phyloP scores from a whole-genome alignment of 1,140 invertebrate species.

The Steinernema khuongi region DNA sequence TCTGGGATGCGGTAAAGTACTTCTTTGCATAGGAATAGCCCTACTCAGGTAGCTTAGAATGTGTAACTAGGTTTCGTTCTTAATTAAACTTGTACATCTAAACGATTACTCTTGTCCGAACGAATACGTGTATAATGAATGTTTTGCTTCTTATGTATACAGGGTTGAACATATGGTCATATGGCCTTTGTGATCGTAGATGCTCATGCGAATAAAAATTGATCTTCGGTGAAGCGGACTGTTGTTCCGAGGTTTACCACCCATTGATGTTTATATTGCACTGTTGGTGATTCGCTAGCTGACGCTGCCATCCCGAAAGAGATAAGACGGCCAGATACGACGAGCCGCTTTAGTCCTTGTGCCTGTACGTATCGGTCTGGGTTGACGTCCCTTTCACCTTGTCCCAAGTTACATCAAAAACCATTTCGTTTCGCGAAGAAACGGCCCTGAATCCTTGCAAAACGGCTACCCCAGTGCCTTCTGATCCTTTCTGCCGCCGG shows the following conservation, averaged over 20 bases:
- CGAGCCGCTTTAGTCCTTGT: not conserved
- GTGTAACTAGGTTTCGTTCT: no score
- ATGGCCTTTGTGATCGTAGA: no score
- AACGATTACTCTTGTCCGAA: no score
- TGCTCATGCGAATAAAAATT: not conserved
- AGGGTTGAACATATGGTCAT: no score
- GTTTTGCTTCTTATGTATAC: no score
- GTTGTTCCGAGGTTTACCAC: slow-evolving; percentile 12
- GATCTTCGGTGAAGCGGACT: not conserved
- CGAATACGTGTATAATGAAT: no score
- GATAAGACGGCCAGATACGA: not conserved
- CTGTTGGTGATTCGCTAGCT: not conserved
- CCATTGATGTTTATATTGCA: not conserved
- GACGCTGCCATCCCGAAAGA: not conserved
- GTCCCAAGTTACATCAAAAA: no score
- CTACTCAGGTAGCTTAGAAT: no score
- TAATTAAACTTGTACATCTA: no score
- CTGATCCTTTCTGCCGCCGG: not conserved
- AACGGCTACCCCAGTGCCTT: not conserved
- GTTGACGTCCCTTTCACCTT: not conserved
- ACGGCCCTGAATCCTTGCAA: not conserved
- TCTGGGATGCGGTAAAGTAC: slow-evolving; percentile 35
- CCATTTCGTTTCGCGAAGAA: not conserved
- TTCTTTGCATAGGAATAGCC: slow-evolving; percentile 31
- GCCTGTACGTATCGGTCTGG: not conserved